Conservation (phyloP, 2,797 vertebrate genomes). For the Neopelma chrysocephalum region DNA sequence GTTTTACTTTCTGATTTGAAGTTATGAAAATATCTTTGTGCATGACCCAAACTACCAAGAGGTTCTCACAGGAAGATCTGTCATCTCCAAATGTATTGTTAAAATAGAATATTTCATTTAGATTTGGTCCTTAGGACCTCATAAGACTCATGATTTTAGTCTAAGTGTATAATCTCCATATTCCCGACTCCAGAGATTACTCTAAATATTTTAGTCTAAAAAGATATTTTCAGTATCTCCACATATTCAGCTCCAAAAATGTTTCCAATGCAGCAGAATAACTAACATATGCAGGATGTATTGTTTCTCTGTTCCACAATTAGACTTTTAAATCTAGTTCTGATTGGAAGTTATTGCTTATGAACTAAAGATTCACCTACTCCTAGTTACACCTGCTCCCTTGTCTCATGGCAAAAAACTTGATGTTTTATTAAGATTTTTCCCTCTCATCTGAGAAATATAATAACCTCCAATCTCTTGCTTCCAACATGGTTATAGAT, state of each 20-base stretch:
- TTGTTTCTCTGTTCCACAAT: background rate
- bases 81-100: background rate
- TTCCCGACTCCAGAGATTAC: background rate
- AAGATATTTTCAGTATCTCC: background rate
- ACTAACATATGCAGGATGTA: background rate
- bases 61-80: background rate
- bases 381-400: background rate
- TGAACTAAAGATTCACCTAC: background rate
- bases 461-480: slow-evolving; percentile 22
- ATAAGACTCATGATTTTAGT: background rate
- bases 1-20: background rate
- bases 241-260: background rate
- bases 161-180: background rate
- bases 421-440: slow-evolving; percentile 35
- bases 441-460: slow-evolving; percentile 28
- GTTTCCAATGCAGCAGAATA: background rate
- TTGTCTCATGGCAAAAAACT: slow-evolving; percentile 17
- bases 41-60: background rate
- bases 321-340: background rate
- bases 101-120: background rate
- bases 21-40: background rate
- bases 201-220: background rate
- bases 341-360: background rate
- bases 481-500: slow-evolving; percentile 27
- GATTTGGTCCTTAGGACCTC: background rate